phyloP scores from a whole-genome alignment of 2,888 invertebrate genomes.

The Prosapia bicincta region DNA sequence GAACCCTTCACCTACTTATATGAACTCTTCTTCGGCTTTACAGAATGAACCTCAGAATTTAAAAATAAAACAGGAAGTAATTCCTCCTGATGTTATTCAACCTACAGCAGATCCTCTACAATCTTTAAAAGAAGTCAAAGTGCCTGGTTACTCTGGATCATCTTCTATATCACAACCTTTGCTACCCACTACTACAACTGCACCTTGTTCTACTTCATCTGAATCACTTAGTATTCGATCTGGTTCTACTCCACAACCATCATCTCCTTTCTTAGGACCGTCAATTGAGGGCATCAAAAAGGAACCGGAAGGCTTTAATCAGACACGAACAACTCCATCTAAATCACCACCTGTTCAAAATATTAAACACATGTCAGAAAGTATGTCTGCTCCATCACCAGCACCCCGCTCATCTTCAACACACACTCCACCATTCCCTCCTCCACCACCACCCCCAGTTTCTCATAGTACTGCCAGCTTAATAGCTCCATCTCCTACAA shows the following conservation, averaged over 20 bases:
- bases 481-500: conserved; percentile 37
- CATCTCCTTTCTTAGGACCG: conserved; percentile 56
- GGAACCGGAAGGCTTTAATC: conserved; percentile 55
- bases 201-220: conserved; percentile 27
- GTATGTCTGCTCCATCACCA: conserved; percentile 36
- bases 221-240: conserved; percentile 20
- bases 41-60: conserved; percentile 66
- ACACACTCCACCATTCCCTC: conserved; percentile 35
- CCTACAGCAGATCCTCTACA: conserved; percentile 63
- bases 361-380: conserved; percentile 35
- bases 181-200: conserved; percentile 39
- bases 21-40: conserved; percentile 36
- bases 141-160: conserved; percentile 61
- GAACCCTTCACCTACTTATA: conserved; percentile 34
- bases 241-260: conserved; percentile 50
- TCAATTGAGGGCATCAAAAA: conserved; percentile 70
- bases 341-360: conserved; percentile 47
- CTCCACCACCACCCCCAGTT: conserved; percentile 39
- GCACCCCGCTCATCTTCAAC: conserved; percentile 37
- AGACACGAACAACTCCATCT: conserved; percentile 42
- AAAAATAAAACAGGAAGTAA: conserved; percentile 65
- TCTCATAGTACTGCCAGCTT: conserved; percentile 46
- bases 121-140: conserved; percentile 75
- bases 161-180: conserved; percentile 42
- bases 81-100: conserved; percentile 40